A percentile compares a stretch with the other conserved stretches of the same genome.
Evolutionary conservation across 2,888 invertebrate genomes (phyloP).

Genomic region (Rhimphoctona megacephalus): DNA sequence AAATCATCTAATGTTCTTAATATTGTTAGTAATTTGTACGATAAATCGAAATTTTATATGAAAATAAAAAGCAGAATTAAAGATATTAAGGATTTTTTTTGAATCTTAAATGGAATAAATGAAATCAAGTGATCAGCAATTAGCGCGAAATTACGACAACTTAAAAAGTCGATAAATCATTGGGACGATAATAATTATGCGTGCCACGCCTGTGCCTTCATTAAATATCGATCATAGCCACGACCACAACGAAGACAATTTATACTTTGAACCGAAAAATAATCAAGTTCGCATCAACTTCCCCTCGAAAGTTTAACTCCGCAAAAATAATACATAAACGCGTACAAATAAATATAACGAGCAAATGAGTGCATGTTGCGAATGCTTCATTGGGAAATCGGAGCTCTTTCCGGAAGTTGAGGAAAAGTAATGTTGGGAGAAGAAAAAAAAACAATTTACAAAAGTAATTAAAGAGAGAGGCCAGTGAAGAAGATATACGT

Average conservation of each 20-base stretch:
- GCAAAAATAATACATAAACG: neutral
- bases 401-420: slow-evolving; percentile 58
- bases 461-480: slow-evolving; percentile 64
- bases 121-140: neutral
- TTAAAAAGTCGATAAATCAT: slow-evolving; percentile 35
- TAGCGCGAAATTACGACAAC: neutral
- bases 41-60: neutral
- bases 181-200: slow-evolving; percentile 7
- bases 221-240: slow-evolving; percentile 33
- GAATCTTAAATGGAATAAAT: neutral
- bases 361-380: slow-evolving; percentile 31
- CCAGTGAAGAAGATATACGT: neutral
- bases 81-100: neutral
- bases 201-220: slow-evolving; percentile 33
- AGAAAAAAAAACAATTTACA: slow-evolving; percentile 47
- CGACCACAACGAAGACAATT: slow-evolving; percentile 8
- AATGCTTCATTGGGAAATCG: slow-evolving; percentile 56
- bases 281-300: slow-evolving; percentile 19
- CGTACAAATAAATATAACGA: slow-evolving; percentile 11
- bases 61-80: neutral
- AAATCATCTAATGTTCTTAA: neutral
- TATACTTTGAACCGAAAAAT: slow-evolving; percentile 13
- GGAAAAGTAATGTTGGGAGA: slow-evolving; percentile 26
- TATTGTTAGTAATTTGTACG: neutral
- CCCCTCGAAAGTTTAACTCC: slow-evolving; percentile 50